Evolutionary conservation across 2,113 vertebrate genomes (phyloP).

Genomic region (Smithornis capensis): DNA sequence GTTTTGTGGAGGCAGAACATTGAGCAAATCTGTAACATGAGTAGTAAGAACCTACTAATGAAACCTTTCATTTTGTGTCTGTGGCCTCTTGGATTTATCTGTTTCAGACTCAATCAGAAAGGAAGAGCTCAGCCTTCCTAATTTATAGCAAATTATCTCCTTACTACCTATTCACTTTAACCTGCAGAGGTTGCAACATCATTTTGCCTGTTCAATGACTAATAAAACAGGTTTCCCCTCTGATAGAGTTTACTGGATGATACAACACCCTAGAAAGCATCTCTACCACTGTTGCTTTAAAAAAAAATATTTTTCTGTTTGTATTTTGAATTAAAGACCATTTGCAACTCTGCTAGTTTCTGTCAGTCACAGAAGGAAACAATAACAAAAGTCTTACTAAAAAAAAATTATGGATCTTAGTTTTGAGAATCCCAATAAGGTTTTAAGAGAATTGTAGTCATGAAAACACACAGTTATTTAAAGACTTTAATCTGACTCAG

Average conservation of each 20-base stretch:
- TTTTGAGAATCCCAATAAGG: background rate
- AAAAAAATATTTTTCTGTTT: background rate
- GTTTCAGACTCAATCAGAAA: background rate
- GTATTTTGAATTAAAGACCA: background rate
- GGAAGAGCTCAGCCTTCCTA: background rate
- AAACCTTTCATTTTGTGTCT: background rate
- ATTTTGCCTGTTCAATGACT: background rate
- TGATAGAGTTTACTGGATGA: background rate
- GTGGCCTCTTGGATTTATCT: background rate
- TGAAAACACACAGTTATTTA: background rate
- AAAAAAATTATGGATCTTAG: background rate
- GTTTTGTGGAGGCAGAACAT: background rate
- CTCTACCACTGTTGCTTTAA: background rate
- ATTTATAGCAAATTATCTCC: background rate
- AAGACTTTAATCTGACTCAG: background rate
- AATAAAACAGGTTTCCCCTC: background rate
- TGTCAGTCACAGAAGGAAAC: background rate
- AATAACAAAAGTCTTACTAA: background rate
- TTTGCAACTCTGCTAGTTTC: background rate
- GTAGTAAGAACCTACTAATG: background rate
- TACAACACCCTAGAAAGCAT: background rate
- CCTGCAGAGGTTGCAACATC: background rate
- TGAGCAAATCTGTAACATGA: background rate
- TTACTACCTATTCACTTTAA: background rate
- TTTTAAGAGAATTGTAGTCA: conserved; percentile 23